Conservation (phyloP, 2,797 vertebrate genomes). For the Clarias laeviceps region DNA sequence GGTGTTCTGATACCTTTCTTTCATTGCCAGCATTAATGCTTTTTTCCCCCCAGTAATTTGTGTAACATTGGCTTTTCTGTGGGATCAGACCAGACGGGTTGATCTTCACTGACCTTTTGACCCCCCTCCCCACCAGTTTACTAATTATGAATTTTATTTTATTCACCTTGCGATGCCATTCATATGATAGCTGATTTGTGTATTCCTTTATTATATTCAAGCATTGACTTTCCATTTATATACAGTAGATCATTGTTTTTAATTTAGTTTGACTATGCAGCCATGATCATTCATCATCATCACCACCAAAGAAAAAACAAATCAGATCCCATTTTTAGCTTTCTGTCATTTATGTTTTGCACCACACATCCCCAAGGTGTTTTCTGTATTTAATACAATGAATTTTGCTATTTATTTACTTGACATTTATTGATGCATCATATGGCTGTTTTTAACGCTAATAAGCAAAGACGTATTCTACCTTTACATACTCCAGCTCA, state of each 20-base stretch:
- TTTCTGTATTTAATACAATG: slow-evolving; percentile 24
- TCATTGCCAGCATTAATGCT: no score
- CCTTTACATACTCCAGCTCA: slow-evolving; percentile 2
- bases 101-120: no score
- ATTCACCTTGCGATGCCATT: no score
- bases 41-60: no score
- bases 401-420: slow-evolving; percentile 11
- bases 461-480: slow-evolving; percentile 1
- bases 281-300: slow-evolving; percentile 10
- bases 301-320: not conserved
- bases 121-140: no score
- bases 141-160: no score
- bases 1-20: no score
- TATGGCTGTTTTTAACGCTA: not conserved
- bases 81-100: no score
- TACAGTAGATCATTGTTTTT: not conserved
- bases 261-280: not conserved
- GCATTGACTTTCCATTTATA: not conserved
- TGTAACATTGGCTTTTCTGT: no score
- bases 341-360: not conserved
- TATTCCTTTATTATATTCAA: not conserved
- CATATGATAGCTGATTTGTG: no score
- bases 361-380: not conserved
- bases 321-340: not conserved
- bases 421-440: slow-evolving; percentile 33